Evolutionary conservation across 2,888 invertebrate genomes (phyloP), one percentile per base, ranked within the genome.

Genomic region (Tachina lurida): DNA sequence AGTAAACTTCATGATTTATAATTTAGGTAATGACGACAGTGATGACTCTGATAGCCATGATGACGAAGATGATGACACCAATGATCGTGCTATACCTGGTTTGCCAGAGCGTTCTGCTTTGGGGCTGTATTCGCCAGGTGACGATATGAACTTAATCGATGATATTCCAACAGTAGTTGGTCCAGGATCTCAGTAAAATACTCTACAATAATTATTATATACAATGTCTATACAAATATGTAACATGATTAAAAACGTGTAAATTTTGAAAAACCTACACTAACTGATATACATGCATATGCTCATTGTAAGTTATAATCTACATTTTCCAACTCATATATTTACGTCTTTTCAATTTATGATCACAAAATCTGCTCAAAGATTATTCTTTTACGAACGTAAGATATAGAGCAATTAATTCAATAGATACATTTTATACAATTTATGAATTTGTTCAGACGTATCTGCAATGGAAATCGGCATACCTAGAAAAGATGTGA

Each of bases 31-130:
- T 88, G 94, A 95, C 87, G 95, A 95, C 88, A 95, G 94, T 88
- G 94, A 95, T 87, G 95, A 95, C 88, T 94, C 94, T 13, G 95
- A 95, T 88, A 94, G 94, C 77, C 94, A 95, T 88, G 95, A 95
- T 88, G 94, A 94, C 87, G 95, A 95, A 88, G 95, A 95, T 88
- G 95, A 95, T 84, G 95, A 95, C 88, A 95, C 94, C 1, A 92
- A 92, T 71, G 92, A 92, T 71, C 90, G 91, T 49, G 90, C 91
- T 47, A 90, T 93, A 63, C 90, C 91, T 8, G 90, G 84, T 49
- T 62, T 87, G 13, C 88, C 89, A 12, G 90, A 90, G 62, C 88
- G 89, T 17, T 89, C 89, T 12, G 89, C 89, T 22, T 90, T 92
- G 80, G 92, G 91, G 17, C 89, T 92, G 45, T 93, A 92, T 84